Conservation (phyloP, 1,140 invertebrate species). For the Leguminivora glycinivorella region DNA sequence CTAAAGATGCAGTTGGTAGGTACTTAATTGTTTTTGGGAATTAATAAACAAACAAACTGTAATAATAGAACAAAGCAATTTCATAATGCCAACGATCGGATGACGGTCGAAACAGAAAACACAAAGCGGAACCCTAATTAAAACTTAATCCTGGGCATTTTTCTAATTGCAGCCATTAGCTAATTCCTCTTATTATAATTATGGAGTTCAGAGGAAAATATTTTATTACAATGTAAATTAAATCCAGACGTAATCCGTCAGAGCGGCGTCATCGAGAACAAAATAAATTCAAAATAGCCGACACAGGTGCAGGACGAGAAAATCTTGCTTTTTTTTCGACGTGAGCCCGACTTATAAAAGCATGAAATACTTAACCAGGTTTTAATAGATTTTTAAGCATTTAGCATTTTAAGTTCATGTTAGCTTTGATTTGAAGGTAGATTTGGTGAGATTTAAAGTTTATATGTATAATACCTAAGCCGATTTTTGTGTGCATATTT, state of each 20-base stretch:
- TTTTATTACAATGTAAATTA: slow-evolving; percentile 64
- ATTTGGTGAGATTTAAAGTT: too few relatives aligned
- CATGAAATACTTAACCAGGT: neutral
- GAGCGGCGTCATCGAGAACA: slow-evolving; percentile 45
- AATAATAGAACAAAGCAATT: neutral
- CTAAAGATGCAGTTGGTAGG: neutral
- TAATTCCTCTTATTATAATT: slow-evolving; percentile 66
- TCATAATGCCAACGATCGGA: neutral
- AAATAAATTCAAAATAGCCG: slow-evolving; percentile 54
- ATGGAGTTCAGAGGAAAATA: slow-evolving; percentile 55
- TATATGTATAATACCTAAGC: too few relatives aligned
- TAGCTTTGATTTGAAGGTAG: neutral
- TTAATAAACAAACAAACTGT: neutral
- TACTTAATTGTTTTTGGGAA: neutral
- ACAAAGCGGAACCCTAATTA: slow-evolving; percentile 59
- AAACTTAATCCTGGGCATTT: slow-evolving; percentile 55
- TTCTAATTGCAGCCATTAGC: slow-evolving; percentile 59
- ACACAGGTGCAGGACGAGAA: slow-evolving; percentile 46
- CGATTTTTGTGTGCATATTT: too few relatives aligned
- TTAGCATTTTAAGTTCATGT: neutral
- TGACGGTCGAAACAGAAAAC: slow-evolving; percentile 8
- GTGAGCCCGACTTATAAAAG: slow-evolving; percentile 4
- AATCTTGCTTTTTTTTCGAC: slow-evolving; percentile 30
- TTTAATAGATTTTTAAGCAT: neutral
- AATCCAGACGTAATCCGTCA: slow-evolving; percentile 67